A percentile compares a stretch with the other conserved stretches of the same genome.
phyloP scores from a whole-genome alignment of 1,140 invertebrate genomes.

The Drosophila suzukii region DNA sequence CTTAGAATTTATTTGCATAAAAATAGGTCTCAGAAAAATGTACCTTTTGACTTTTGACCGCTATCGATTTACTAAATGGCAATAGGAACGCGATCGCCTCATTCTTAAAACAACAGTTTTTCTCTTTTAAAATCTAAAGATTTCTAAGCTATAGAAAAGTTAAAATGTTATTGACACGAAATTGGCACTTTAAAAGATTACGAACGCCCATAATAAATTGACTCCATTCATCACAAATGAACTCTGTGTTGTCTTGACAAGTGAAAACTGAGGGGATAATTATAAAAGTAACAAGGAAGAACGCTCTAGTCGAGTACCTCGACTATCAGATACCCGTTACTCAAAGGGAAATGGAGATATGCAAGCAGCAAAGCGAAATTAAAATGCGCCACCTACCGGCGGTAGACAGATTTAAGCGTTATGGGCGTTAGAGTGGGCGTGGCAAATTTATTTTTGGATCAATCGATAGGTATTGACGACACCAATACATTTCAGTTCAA shows the following conservation, averaged over 20 bases:
- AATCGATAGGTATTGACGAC: too few relatives aligned
- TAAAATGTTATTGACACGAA: slow-evolving; percentile 14
- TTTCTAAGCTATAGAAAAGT: neutral
- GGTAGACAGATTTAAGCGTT: too few relatives aligned
- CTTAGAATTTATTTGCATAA: slow-evolving; percentile 13
- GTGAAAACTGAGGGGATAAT: slow-evolving; percentile 17
- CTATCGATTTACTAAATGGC: slow-evolving; percentile 7
- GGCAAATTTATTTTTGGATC: too few relatives aligned
- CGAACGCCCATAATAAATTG: slow-evolving; percentile 6
- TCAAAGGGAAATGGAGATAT: too few relatives aligned
- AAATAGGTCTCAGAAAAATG: neutral
- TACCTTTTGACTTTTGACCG: neutral
- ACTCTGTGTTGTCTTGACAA: neutral
- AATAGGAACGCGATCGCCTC: neutral
- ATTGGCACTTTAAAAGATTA: neutral
- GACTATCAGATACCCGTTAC: too few relatives aligned
- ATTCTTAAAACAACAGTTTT: slow-evolving; percentile 11
- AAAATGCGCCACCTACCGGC: too few relatives aligned
- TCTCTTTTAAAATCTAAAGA: neutral
- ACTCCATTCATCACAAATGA: neutral
- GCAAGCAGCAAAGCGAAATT: too few relatives aligned
- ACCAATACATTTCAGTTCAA: too few relatives aligned
- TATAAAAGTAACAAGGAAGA: too few relatives aligned
- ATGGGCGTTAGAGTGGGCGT: too few relatives aligned
- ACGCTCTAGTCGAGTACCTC: too few relatives aligned